Conservation (phyloP, 2,888 invertebrate genomes). For the Elegia similella region DNA sequence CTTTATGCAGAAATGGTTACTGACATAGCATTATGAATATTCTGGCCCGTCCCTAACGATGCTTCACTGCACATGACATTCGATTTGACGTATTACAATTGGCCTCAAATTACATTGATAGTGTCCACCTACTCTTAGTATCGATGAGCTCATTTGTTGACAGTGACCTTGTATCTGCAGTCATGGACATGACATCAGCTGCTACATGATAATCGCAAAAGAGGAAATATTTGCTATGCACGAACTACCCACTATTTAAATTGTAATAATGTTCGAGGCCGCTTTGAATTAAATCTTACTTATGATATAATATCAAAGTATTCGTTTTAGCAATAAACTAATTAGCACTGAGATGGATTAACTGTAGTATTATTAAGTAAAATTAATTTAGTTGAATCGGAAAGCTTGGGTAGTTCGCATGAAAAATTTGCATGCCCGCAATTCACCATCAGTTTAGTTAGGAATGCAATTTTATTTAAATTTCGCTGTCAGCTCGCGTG, state of each 20-base stretch:
- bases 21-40: not conserved
- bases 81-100: slow-evolving; percentile 34
- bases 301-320: too few relatives aligned
- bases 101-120: slow-evolving; percentile 53
- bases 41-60: not conserved
- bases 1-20: not conserved
- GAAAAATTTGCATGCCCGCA: slow-evolving; percentile 9
- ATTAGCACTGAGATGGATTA: too few relatives aligned
- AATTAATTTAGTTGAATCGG: not conserved
- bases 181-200: slow-evolving; percentile 67
- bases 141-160: slow-evolving; percentile 75
- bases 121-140: slow-evolving; percentile 48
- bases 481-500: slow-evolving; percentile 19
- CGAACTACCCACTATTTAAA: slow-evolving; percentile 14
- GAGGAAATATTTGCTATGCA: slow-evolving; percentile 39
- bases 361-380: too few relatives aligned
- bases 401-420: not conserved
- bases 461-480: slow-evolving; percentile 9
- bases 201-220: slow-evolving; percentile 48
- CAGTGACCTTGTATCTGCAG: slow-evolving; percentile 68
- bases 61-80: slow-evolving; percentile 10
- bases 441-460: not conserved
- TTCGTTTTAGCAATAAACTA: too few relatives aligned
- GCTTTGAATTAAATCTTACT: not conserved
- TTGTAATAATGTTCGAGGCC: slow-evolving; percentile 2